phyloP scores from a whole-genome alignment of 2,797 vertebrate species.

The Emydoidea blandingii region DNA sequence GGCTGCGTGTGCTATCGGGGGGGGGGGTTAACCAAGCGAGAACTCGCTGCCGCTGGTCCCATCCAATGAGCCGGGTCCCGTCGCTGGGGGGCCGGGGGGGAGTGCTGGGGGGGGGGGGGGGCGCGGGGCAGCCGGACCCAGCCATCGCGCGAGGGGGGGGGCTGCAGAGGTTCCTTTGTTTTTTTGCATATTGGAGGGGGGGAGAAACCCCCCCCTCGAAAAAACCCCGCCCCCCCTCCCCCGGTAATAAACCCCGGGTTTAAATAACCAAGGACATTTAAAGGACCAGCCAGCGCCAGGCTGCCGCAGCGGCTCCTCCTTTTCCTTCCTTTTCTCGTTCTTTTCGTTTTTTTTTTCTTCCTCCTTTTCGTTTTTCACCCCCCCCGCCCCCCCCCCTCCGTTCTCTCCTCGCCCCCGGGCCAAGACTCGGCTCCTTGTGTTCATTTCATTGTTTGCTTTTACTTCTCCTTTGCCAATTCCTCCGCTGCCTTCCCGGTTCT shows the following conservation, averaged over 20 bases:
- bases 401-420: slow-evolving; percentile 7
- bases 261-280: slow-evolving; percentile 29
- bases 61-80: slow-evolving; percentile 7
- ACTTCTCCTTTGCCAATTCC: neutral
- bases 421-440: too few relatives aligned
- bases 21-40: neutral
- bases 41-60: neutral
- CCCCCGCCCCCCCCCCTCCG: neutral
- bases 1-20: neutral
- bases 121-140: neutral
- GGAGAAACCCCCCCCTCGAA: neutral
- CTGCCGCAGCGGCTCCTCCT: neutral
- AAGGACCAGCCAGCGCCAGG: slow-evolving; percentile 30
- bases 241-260: neutral
- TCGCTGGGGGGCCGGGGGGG: neutral
- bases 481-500: neutral
- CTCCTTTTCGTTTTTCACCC: neutral
- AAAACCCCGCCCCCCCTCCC: neutral
- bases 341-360: neutral
- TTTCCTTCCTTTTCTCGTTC: neutral
- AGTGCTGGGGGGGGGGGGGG: neutral
- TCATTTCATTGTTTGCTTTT: too few relatives aligned
- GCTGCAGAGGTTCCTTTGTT: slow-evolving; percentile 8
- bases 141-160: neutral
- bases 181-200: neutral